phyloP scores from a whole-genome alignment of 1,140 invertebrate species.

The Ips typographus region DNA sequence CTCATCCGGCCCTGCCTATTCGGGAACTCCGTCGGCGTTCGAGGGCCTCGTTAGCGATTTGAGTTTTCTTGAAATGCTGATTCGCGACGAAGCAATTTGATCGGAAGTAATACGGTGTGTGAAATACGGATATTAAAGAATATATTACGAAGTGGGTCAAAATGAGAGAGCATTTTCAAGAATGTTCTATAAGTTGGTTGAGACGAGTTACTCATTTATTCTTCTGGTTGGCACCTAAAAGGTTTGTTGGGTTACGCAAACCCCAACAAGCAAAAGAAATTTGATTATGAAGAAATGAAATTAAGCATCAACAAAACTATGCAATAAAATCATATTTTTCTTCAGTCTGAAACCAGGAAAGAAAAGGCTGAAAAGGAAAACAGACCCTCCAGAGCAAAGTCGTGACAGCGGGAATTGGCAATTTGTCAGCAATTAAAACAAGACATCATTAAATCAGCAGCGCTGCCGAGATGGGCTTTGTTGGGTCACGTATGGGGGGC shows the following conservation, averaged over 20 bases:
- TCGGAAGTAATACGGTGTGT: slow-evolving; percentile 25
- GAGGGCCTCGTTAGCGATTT: slow-evolving; percentile 23
- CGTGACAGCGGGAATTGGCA: slow-evolving; percentile 49
- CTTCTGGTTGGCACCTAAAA: too few relatives aligned
- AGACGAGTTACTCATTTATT: too few relatives aligned
- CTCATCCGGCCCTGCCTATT: slow-evolving; percentile 36
- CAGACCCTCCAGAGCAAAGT: slow-evolving; percentile 15
- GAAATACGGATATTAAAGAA: not conserved
- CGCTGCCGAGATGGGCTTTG: slow-evolving; percentile 48
- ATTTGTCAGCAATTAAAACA: slow-evolving; percentile 55
- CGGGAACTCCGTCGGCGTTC: slow-evolving; percentile 16
- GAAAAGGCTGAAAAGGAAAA: slow-evolving; percentile 15
- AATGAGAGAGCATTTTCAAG: too few relatives aligned
- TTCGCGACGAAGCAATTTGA: slow-evolving; percentile 21
- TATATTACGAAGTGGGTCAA: not conserved
- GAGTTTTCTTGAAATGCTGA: slow-evolving; percentile 29
- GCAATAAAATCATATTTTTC: not conserved
- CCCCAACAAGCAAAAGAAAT: too few relatives aligned
- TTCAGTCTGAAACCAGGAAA: slow-evolving; percentile 3
- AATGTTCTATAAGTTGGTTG: too few relatives aligned
- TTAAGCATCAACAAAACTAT: too few relatives aligned
- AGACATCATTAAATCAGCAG: slow-evolving; percentile 54
- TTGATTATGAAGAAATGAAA: too few relatives aligned
- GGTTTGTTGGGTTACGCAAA: too few relatives aligned
- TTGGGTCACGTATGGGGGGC: slow-evolving; percentile 52